Evolutionary conservation across 2,113 vertebrate genomes (phyloP), one percentile per base, ranked within the genome.

Genomic region (Casuarius casuarius): DNA sequence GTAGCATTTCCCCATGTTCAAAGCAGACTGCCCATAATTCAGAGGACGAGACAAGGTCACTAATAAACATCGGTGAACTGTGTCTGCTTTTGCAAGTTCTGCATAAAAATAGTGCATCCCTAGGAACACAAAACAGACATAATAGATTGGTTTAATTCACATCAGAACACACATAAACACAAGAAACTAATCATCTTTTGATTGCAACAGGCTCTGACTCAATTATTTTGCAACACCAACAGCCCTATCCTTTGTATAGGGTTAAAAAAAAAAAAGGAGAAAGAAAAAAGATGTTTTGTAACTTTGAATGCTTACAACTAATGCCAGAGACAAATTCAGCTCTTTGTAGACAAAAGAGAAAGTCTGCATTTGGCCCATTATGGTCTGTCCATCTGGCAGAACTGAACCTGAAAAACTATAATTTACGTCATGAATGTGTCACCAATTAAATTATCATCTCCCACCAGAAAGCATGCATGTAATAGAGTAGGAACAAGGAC

Each of bases 11-110:
- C 93, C 66, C 42, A 6, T 58, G 81, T 88, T 97, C 96, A 93
- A 94, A 97, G 92, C 83, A 44, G 56, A 40, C 78, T 31, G 87
- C 40, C 90, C 84, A 58, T 96, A 93, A 97, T 79, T 96, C 97
- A 97, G 90, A 97, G 96, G 97, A 97, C 93, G 80, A 80, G 84
- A 89, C 97, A 98, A 98, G 97, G 98, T 98, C 95, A 73, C 95
- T 52, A 95, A 95, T 92, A 97, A 98, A 97, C 94, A 97, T 80
- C 79, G 78, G 87, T 59, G 86, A 96, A 84, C 95, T 92, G 77
- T 65, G 91, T 49, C 96, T 97, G 94, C 92, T 97, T 96, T 96
- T 96, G 90, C 18, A 70, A 91, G 73, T 95, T 82, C 63, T 95
- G 89, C 95, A 97, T 87, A 95, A 98, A 98, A 97, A 96, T 49